phyloP scores from a whole-genome alignment of 2,113 vertebrate species.

The Lipotes vexillifer region DNA sequence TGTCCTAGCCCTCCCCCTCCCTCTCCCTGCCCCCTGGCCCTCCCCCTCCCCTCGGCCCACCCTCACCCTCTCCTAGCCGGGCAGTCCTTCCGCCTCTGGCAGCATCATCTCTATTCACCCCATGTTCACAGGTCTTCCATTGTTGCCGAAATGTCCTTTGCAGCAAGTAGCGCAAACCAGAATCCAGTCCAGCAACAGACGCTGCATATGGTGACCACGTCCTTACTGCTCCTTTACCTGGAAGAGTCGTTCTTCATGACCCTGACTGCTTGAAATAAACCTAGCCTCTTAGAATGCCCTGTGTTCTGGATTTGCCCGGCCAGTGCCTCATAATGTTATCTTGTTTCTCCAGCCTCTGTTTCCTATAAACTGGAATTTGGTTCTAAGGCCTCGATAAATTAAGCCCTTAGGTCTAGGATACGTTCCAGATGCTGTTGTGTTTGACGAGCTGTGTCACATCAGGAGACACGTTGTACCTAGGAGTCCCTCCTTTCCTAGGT shows the following conservation, averaged over 20 bases:
- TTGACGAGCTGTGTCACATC: neutral
- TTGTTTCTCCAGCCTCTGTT: neutral
- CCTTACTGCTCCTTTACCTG: neutral
- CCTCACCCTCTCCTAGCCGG: neutral
- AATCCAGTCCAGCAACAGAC: neutral
- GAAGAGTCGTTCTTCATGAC: neutral
- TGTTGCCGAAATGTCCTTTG: neutral
- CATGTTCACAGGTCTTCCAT: neutral
- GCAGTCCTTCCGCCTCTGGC: neutral
- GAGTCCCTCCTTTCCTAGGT: neutral
- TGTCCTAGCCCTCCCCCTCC: accelerated
- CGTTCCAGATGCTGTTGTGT: neutral
- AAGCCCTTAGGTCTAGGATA: neutral
- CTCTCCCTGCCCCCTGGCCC: neutral
- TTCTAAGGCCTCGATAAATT: neutral
- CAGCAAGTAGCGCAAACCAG: neutral
- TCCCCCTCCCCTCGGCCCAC: neutral
- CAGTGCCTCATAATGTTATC: accelerated
- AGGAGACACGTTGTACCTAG: accelerated
- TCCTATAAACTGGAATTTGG: neutral
- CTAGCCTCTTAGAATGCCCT: neutral
- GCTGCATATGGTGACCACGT: accelerated
- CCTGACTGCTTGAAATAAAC: neutral
- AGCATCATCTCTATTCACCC: neutral
- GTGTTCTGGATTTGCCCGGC: neutral